Percentiles rank a stretch among this genome's conserved stretches.
These are phyloP conservation scores for Varanus salvator DNA, from an alignment of 2,113 vertebrate genomes.

Conservation along the genomic window DNA sequence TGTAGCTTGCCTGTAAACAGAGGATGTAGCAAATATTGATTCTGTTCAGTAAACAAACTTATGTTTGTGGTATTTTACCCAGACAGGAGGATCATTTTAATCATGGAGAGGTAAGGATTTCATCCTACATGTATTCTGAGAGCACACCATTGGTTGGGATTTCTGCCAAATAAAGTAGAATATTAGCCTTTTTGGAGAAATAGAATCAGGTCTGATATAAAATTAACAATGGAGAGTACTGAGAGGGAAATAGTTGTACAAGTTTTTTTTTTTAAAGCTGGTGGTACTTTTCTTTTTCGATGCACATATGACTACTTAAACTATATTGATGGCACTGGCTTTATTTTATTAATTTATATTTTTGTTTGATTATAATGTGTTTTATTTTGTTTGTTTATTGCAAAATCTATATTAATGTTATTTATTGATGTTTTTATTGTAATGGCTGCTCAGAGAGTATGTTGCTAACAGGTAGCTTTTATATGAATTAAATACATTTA, in stretches of 20 bases:
- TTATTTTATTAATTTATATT: too few relatives aligned
- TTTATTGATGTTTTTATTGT: too few relatives aligned
- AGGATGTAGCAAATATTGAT: not conserved
- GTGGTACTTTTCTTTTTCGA: not conserved
- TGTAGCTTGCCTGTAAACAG: not conserved
- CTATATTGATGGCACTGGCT: too few relatives aligned
- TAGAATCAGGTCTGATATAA: not conserved
- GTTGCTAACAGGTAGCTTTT: too few relatives aligned
- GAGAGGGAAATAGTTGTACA: not conserved
- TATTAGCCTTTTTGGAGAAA: not conserved
- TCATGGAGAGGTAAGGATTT: conserved; percentile 35
- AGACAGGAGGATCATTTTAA: conserved; percentile 24
- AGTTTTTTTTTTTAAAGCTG: not conserved
- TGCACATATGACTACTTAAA: too few relatives aligned
- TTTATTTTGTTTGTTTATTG: too few relatives aligned
- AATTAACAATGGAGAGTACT: not conserved
- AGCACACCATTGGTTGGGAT: not conserved
- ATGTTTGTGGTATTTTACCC: not conserved
- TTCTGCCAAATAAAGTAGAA: not conserved
- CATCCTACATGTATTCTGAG: not conserved
- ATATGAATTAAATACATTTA: too few relatives aligned
- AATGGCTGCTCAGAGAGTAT: too few relatives aligned
- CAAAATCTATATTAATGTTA: too few relatives aligned
- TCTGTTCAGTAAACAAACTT: not conserved
- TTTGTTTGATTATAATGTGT: too few relatives aligned